phyloP scores from a whole-genome alignment of 2,113 vertebrate genomes.

The Murina feae region DNA sequence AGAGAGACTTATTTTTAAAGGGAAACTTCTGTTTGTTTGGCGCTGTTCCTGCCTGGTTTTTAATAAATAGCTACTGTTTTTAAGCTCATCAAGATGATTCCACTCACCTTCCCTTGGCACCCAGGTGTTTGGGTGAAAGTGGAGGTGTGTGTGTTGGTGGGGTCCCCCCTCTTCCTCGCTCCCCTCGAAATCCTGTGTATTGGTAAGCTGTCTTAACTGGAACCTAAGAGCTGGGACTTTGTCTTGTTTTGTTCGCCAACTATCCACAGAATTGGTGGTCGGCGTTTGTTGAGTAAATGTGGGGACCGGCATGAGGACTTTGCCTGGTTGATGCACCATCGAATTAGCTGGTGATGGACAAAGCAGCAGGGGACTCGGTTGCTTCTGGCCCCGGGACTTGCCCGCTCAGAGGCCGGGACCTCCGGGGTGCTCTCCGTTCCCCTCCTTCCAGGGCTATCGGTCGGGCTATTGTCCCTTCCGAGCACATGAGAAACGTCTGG shows the following conservation, averaged over 20 bases:
- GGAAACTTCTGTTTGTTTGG: not conserved
- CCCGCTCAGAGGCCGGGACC: no score
- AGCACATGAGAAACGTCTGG: not conserved
- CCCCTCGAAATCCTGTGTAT: fast-evolving
- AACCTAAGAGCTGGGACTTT: not conserved
- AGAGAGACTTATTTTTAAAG: not conserved
- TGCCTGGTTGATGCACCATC: not conserved
- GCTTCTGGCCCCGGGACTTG: not conserved
- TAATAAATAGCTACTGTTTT: not conserved
- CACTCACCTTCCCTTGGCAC: not conserved
- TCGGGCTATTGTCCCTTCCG: not conserved
- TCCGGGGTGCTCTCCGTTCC: fast-evolving
- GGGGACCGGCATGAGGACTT: not conserved
- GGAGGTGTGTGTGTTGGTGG: not conserved
- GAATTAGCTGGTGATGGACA: no score
- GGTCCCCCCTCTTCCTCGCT: fast-evolving
- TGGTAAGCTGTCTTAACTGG: no score
- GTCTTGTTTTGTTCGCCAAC: not conserved
- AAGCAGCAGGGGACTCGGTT: not conserved
- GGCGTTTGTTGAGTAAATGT: not conserved
- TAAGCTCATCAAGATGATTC: not conserved
- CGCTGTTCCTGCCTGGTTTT: not conserved
- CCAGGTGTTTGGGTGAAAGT: not conserved
- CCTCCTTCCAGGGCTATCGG: not conserved
- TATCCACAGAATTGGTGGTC: not conserved